These are phyloP conservation scores for Bos javanicus DNA, from an alignment of 2,113 vertebrate species.

Conservation along the genomic window DNA sequence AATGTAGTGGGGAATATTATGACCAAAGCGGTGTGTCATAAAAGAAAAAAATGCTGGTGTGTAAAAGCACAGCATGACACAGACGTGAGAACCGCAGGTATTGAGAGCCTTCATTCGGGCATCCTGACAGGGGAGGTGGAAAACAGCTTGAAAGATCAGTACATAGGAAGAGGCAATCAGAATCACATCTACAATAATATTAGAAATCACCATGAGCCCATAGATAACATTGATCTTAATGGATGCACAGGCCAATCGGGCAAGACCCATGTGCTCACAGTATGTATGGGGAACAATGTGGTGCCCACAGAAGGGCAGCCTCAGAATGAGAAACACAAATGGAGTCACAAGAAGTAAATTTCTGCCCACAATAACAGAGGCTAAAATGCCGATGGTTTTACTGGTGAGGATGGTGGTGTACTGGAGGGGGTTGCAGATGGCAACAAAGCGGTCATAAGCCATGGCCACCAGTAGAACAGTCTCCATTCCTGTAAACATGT, in stretches of 20 bases:
- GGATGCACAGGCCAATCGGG: conserved; percentile 23
- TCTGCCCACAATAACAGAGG: conserved; percentile 45
- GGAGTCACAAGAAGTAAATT: conserved; percentile 63
- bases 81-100: conserved; percentile 42
- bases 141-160: conserved; percentile 36
- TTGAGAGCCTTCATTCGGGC: conserved; percentile 45
- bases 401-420: conserved; percentile 56
- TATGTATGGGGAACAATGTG: conserved; percentile 46
- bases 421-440: conserved; percentile 47
- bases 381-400: conserved; percentile 22
- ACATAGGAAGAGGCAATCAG: conserved; percentile 35
- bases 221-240: conserved; percentile 36
- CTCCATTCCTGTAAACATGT: conserved; percentile 75
- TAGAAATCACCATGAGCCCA: conserved; percentile 38
- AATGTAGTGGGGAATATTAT: conserved; percentile 19
- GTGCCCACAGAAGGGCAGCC: conserved; percentile 53
- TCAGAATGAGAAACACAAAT: conserved; percentile 57
- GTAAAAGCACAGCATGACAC: conserved; percentile 54
- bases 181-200: conserved; percentile 29
- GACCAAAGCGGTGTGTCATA: conserved; percentile 51
- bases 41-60: conserved; percentile 64
- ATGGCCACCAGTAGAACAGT: conserved; percentile 74
- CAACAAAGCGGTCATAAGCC: conserved; percentile 53
- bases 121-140: conserved; percentile 37
- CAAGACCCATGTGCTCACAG: conserved; percentile 54